Percentiles rank a stretch among this genome's conserved stretches.
Evolutionary conservation across 1,140 invertebrate genomes (phyloP).

Genomic region (Caenorhabditis inopinata): DNA sequence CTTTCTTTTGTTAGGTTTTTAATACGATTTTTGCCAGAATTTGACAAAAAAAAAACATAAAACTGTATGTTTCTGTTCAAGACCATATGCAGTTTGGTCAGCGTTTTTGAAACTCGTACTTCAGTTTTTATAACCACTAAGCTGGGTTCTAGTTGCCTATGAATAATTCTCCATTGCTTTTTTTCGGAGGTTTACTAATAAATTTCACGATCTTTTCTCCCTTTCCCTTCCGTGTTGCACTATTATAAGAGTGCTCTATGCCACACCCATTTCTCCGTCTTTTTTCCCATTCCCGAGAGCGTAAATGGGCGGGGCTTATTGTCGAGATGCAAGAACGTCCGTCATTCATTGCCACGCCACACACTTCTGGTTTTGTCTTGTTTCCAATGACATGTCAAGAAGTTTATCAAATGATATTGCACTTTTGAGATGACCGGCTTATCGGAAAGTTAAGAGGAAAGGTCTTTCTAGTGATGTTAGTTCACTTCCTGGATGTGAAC

Average conservation of each 20-base stretch:
- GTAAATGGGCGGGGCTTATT: conserved; percentile 6
- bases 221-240: conserved; percentile 5
- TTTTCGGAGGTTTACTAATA: not conserved
- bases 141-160: too few species aligned
- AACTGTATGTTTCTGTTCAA: too few species aligned
- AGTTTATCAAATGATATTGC: conserved; percentile 4
- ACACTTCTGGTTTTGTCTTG: not conserved
- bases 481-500: too few species aligned
- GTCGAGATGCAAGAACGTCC: conserved; percentile 13
- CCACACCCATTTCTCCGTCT: not conserved
- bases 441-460: too few species aligned
- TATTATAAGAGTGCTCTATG: not conserved
- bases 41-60: too few species aligned
- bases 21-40: too few species aligned
- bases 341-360: not conserved
- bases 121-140: too few species aligned
- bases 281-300: conserved; percentile 16
- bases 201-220: not conserved
- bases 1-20: too few species aligned
- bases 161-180: too few species aligned
- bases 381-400: not conserved
- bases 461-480: too few species aligned
- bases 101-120: too few species aligned
- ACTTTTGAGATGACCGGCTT: not conserved
- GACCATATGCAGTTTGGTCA: too few species aligned